Evolutionary conservation across 2,113 vertebrate genomes (phyloP).

Genomic region (Semicossyphus pulcher): DNA sequence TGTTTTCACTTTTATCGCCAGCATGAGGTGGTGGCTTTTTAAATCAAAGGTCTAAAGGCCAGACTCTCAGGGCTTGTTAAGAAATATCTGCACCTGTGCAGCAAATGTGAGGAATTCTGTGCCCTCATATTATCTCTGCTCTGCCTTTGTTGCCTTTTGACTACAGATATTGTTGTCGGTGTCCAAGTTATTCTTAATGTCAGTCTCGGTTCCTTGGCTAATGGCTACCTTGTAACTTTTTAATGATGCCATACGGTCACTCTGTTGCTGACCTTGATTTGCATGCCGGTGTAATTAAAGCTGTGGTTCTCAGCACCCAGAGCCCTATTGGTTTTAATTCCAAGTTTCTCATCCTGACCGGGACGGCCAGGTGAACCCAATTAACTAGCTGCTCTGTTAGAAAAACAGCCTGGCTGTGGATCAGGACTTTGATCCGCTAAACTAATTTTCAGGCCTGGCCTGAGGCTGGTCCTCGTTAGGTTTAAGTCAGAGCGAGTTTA

Average conservation of each 20-base stretch:
- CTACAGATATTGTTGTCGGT: not conserved
- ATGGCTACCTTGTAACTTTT: constrained; percentile 16
- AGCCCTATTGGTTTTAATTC: constrained; percentile 2
- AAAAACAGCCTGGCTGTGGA: not conserved
- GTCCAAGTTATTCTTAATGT: constrained; percentile 10
- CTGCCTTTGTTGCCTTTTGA: not conserved
- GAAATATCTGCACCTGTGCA: not conserved
- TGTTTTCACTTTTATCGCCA: constrained; percentile 5
- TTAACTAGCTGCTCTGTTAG: not conserved
- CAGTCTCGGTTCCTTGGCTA: constrained; percentile 18
- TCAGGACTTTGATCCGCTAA: not conserved
- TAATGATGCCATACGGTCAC: constrained; percentile 11
- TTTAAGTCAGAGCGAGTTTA: too few species aligned
- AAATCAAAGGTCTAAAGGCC: not conserved
- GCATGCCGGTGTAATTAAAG: not conserved
- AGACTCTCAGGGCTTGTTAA: not conserved
- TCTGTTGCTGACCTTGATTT: not conserved
- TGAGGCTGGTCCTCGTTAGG: not conserved
- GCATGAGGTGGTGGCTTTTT: not conserved
- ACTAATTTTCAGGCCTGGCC: too few species aligned
- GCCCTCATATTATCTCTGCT: not conserved
- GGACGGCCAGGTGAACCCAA: not conserved
- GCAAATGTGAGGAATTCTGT: not conserved
- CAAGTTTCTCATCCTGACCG: not conserved
- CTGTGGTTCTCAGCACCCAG: not conserved